Conservation (phyloP, 2,888 invertebrate species). For the Volucella zonaria region DNA sequence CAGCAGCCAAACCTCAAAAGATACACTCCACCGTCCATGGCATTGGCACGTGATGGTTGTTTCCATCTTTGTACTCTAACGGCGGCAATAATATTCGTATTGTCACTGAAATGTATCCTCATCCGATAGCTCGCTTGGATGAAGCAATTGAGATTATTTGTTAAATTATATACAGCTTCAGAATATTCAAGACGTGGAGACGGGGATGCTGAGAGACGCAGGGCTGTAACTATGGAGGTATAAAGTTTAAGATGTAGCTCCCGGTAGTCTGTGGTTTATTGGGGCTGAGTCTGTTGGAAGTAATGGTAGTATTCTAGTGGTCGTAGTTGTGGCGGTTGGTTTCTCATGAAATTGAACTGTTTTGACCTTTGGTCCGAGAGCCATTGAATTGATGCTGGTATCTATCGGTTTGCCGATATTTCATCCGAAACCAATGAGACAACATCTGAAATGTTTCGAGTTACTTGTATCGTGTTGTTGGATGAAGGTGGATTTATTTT, state of each 20-base stretch:
- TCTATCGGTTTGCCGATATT: constrained; percentile 15
- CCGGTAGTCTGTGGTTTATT: neutral
- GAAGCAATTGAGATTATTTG: constrained; percentile 63
- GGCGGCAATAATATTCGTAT: constrained; percentile 51
- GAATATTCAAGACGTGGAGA: neutral
- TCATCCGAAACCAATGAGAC: neutral
- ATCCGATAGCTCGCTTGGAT: constrained; percentile 52
- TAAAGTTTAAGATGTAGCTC: neutral
- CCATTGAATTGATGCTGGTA: constrained; percentile 26
- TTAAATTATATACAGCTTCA: constrained; percentile 48
- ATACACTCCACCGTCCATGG: constrained; percentile 32
- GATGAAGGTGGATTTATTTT: constrained; percentile 18
- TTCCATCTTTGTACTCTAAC: constrained; percentile 63
- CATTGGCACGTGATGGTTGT: constrained; percentile 64
- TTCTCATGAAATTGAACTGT: constrained; percentile 14
- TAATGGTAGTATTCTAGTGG: neutral
- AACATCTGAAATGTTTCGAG: constrained; percentile 28
- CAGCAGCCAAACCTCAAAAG: neutral
- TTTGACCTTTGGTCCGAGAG: constrained; percentile 26
- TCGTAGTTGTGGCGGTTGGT: neutral
- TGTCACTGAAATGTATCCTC: constrained; percentile 68
- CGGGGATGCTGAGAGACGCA: neutral
- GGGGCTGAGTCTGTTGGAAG: neutral
- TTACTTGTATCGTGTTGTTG: constrained; percentile 17
- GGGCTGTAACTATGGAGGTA: neutral